These are phyloP conservation scores for Hypomesus transpacificus DNA, from an alignment of 2,113 vertebrate species.

Conservation along the genomic window DNA sequence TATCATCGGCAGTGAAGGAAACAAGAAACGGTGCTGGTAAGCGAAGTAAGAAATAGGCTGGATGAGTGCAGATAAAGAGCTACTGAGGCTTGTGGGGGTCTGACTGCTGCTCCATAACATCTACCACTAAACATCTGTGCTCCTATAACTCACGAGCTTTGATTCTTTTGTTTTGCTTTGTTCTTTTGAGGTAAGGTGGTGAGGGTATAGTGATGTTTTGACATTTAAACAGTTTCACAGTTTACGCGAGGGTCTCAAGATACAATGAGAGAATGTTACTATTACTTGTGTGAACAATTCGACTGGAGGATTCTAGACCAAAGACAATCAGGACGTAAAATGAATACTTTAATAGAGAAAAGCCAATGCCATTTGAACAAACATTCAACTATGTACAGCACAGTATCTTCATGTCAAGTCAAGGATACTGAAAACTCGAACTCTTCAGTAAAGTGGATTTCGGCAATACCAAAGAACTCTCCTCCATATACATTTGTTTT, in stretches of 20 bases:
- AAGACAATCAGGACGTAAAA: conserved; percentile 41
- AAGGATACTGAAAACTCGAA: conserved; percentile 36
- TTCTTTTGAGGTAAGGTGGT: too few species aligned
- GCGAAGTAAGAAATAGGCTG: conserved; percentile 51
- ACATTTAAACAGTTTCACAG: too few species aligned
- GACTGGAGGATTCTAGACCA: background rate
- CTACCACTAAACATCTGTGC: conserved; percentile 31
- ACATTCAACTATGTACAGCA: conserved; percentile 64
- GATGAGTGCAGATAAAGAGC: conserved; percentile 47
- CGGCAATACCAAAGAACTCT: conserved; percentile 7
- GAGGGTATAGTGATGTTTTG: too few species aligned
- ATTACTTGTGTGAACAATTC: background rate
- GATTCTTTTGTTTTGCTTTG: conserved; percentile 6
- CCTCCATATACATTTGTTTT: background rate
- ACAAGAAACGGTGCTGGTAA: conserved; percentile 55
- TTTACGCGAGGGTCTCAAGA: too few species aligned
- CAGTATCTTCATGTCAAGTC: conserved; percentile 56
- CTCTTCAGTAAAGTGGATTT: conserved; percentile 27
- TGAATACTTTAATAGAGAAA: conserved; percentile 61
- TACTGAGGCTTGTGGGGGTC: conserved; percentile 44
- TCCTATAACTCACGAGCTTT: conserved; percentile 46
- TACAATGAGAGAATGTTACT: background rate
- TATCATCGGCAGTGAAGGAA: conserved; percentile 36
- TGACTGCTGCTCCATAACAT: conserved; percentile 13
- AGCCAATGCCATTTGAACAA: conserved; percentile 66